Evolutionary conservation across 2,888 invertebrate genomes (phyloP).

Genomic region (Villa cingulata): DNA sequence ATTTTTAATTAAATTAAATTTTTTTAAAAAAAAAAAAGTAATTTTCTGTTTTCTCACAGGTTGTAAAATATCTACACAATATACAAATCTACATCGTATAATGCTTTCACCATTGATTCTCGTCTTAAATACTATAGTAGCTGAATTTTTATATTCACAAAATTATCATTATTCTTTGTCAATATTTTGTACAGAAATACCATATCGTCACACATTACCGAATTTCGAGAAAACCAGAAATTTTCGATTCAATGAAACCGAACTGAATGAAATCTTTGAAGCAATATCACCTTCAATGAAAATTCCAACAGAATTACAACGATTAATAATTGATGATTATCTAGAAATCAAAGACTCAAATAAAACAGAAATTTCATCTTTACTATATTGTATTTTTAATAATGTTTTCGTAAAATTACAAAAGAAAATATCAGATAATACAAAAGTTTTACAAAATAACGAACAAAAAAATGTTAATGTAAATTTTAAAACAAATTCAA

Average conservation of each 20-base stretch:
- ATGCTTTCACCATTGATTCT: constrained; percentile 25
- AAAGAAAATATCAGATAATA: neutral
- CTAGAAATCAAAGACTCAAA: constrained; percentile 6
- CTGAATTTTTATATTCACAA: constrained; percentile 32
- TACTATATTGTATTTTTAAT: constrained; percentile 6
- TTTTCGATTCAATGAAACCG: constrained; percentile 27
- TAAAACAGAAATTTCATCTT: constrained; percentile 1
- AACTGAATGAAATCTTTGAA: constrained; percentile 26
- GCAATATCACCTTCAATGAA: constrained; percentile 17
- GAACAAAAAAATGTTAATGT: neutral
- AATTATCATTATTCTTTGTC: constrained; percentile 33
- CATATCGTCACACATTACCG: constrained; percentile 28
- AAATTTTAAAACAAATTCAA: too few species aligned
- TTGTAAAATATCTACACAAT: constrained; percentile 21
- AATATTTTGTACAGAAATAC: constrained; percentile 32
- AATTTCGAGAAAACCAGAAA: constrained; percentile 24
- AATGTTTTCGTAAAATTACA: neutral
- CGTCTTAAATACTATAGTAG: constrained; percentile 30
- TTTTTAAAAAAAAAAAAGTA: too few species aligned
- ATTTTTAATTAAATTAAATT: too few species aligned
- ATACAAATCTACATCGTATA: constrained; percentile 18
- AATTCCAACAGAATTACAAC: constrained; percentile 8
- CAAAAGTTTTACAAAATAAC: neutral
- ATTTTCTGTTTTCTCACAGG: constrained; percentile 16
- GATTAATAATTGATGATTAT: constrained; percentile 13